Percentiles rank a stretch among this genome's conserved stretches.
These are phyloP conservation scores for Lordiphosa fenestrarum DNA, from an alignment of 2,888 invertebrate species.

Conservation along the genomic window DNA sequence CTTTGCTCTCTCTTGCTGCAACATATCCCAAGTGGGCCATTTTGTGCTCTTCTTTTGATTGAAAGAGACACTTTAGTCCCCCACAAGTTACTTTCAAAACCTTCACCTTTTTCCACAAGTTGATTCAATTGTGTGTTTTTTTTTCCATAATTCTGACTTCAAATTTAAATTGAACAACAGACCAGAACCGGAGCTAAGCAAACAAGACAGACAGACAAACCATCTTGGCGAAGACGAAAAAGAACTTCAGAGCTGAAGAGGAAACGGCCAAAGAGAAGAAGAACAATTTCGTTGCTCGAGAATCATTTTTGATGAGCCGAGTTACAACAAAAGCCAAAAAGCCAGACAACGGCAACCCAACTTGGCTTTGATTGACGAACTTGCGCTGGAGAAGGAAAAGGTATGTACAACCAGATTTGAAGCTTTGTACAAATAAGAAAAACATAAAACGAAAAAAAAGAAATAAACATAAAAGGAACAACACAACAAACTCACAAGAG, in stretches of 20 bases:
- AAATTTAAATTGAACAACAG: slow-evolving; percentile 1
- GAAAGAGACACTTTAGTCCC: too few relatives aligned
- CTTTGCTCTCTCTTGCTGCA: too few relatives aligned
- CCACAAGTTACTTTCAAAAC: too few relatives aligned
- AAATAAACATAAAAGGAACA: slow-evolving; percentile 28
- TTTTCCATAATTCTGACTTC: too few relatives aligned
- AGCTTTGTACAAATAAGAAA: slow-evolving; percentile 68
- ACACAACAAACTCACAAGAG: slow-evolving; percentile 51
- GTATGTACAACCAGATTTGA: slow-evolving; percentile 62
- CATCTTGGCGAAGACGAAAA: slow-evolving; percentile 1
- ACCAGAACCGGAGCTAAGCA: slow-evolving; percentile 1
- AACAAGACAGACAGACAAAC: slow-evolving; percentile 2
- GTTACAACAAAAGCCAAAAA: slow-evolving; percentile 62
- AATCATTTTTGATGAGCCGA: slow-evolving; percentile 57
- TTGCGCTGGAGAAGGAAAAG: slow-evolving; percentile 22
- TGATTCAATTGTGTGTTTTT: too few relatives aligned
- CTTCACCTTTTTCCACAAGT: too few relatives aligned
- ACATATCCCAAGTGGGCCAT: too few relatives aligned
- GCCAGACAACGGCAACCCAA: slow-evolving; percentile 8
- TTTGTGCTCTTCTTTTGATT: too few relatives aligned
- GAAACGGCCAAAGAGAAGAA: not conserved
- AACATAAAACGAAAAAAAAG: slow-evolving; percentile 17
- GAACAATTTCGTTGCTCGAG: slow-evolving; percentile 35
- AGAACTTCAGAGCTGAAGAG: too few relatives aligned
- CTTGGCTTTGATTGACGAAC: slow-evolving; percentile 63